phyloP scores from a whole-genome alignment of 1,140 invertebrate genomes.

The Anastrepha obliqua region DNA sequence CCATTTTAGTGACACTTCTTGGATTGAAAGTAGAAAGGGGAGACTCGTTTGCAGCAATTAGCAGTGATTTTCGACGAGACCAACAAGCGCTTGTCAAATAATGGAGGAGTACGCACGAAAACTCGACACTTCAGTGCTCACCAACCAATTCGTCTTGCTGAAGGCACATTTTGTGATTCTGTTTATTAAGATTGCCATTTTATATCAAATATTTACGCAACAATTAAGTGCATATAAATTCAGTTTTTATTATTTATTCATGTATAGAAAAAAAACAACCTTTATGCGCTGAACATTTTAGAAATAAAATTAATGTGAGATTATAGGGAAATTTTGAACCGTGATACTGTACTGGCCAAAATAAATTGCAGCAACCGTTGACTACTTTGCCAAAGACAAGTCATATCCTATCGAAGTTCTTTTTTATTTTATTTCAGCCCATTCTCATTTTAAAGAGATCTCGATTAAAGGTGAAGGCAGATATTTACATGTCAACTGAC shows the following conservation, averaged over 20 bases:
- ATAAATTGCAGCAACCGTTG: too few relatives aligned
- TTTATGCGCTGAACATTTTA: too few relatives aligned
- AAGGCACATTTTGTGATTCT: background rate
- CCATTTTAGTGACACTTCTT: background rate
- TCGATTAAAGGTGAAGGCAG: background rate
- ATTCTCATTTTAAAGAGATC: background rate
- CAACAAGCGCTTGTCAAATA: background rate
- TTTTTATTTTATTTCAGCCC: background rate
- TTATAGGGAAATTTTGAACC: too few relatives aligned
- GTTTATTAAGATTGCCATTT: too few relatives aligned
- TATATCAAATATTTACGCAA: too few relatives aligned
- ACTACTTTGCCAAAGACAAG: too few relatives aligned
- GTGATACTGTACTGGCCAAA: too few relatives aligned
- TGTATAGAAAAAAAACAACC: too few relatives aligned
- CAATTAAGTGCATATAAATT: too few relatives aligned
- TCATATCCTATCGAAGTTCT: background rate
- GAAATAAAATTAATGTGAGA: too few relatives aligned
- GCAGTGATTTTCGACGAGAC: background rate
- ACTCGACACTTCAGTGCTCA: background rate
- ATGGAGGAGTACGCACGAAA: background rate
- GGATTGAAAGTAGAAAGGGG: background rate
- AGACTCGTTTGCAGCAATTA: conserved; percentile 12
- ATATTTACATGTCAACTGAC: conserved; percentile 35
- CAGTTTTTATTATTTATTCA: too few relatives aligned
- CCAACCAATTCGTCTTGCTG: background rate